Base-by-base conservation (phyloP, 1,140 invertebrate species). In the Panonychus citri region DNA sequence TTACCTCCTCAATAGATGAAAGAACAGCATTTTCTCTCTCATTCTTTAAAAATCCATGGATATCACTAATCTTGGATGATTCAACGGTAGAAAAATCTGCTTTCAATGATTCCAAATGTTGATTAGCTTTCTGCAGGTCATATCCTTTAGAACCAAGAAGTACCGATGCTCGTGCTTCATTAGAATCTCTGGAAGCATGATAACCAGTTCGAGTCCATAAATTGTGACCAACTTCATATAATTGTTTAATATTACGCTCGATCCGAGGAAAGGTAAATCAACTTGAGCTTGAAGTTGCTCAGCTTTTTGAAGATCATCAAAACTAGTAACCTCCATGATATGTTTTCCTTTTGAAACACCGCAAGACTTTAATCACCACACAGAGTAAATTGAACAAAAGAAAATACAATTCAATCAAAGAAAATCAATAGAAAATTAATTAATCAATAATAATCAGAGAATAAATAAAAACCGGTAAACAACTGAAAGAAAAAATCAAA, bases 11-110 rank as follows among this genome's bases (percentile, higher is more conserved):
- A 64, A 93, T 87, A 10, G 88, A 78, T 25, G 83, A 81, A 4
- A 94, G 70, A 64, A 94, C 82, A 24, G 85, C 85, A 78, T 90
- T 94, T 72, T 93, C 84, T 55, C 84, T 79, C 73, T 94, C 88
- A 77, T 91, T 91, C 69, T 80, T 81, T 3, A 96, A 69, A 69
- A 83, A 94, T 63, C 80, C 85, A 64, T 69, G 65, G 57, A 71
- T 82, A 71, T 94, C 87, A 27, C 28, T 37, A 7, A 26, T 83
- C 83, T 65, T 91, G 85, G 50, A 79, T 77, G 40, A 88, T 53
- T 59, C 55, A 30, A 57, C 43, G n/a, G 40, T 34, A 5, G 57
- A 24, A 85, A 70, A 89, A 7, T 67, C 64, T 5, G 85, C 76
- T 68, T 81, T 90, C 1, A 95, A 72, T 3, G 81, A 79, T 69